These are phyloP conservation scores for Elaeidobius kamerunicus DNA, from an alignment of 2,888 invertebrate species.

Conservation along the genomic window DNA sequence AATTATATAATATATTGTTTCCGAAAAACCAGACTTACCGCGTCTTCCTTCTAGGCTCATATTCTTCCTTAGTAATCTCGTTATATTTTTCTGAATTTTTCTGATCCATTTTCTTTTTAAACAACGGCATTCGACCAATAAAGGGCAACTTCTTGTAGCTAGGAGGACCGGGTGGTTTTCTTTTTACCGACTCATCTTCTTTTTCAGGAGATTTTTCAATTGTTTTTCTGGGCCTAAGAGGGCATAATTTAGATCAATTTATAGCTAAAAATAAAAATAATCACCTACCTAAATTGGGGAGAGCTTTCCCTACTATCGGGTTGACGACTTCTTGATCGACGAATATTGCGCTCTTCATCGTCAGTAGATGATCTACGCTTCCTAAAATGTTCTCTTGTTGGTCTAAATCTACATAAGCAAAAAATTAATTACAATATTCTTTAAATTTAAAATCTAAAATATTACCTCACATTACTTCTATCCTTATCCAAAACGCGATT, in stretches of 20 bases:
- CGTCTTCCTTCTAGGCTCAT: conserved; percentile 46
- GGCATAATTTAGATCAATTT: no score
- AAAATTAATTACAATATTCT: no score
- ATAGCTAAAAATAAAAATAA: no score
- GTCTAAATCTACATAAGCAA: conserved; percentile 44
- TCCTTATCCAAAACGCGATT: conserved; percentile 45
- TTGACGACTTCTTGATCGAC: conserved; percentile 13
- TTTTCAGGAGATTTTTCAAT: no score
- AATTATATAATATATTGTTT: no score
- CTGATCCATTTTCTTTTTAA: conserved; percentile 54
- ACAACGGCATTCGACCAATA: conserved; percentile 82
- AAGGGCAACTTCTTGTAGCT: conserved; percentile 73
- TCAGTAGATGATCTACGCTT: conserved; percentile 30
- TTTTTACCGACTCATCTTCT: conserved; percentile 33
- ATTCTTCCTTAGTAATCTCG: conserved; percentile 54
- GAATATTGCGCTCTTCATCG: conserved; percentile 29
- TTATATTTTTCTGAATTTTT: conserved; percentile 49
- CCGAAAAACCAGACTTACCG: conserved; percentile 12
- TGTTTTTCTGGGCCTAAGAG: no score
- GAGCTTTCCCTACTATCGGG: conserved; percentile 8
- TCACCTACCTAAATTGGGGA: conserved; percentile 19
- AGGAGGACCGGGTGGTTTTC: conserved; percentile 48
- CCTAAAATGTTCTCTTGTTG: conserved; percentile 37
- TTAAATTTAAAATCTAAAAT: not conserved
- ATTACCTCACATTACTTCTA: conserved; percentile 18